phyloP scores from a whole-genome alignment of 2,888 invertebrate genomes.

The Cheilosia urbana region DNA sequence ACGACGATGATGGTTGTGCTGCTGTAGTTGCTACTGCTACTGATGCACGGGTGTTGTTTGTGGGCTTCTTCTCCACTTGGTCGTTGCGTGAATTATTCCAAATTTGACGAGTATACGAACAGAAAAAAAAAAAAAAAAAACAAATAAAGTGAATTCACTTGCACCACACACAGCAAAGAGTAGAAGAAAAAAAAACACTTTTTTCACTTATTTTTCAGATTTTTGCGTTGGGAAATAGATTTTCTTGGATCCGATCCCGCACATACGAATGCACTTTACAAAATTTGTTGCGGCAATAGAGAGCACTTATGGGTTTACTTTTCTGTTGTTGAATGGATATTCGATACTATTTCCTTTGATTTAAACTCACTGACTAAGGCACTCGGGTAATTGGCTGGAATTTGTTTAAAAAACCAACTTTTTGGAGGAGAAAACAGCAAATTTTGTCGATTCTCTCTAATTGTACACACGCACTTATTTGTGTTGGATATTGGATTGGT shows the following conservation, averaged over 20 bases:
- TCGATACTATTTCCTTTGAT: conserved; percentile 34
- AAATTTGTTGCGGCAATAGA: conserved; percentile 21
- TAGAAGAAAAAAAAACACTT: conserved; percentile 41
- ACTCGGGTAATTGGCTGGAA: conserved; percentile 50
- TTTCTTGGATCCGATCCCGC: conserved; percentile 14
- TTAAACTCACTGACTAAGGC: conserved; percentile 64
- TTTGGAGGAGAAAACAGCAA: conserved; percentile 20
- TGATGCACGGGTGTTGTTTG: conserved; percentile 49
- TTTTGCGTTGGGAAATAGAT: conserved; percentile 40
- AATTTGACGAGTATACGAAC: conserved; percentile 50
- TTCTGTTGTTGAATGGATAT: conserved; percentile 35
- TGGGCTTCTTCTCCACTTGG: conserved; percentile 41
- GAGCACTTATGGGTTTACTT: conserved; percentile 29
- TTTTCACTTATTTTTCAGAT: conserved; percentile 58
- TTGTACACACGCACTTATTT: conserved; percentile 61
- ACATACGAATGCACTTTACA: conserved; percentile 67
- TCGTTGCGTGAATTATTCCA: conserved; percentile 68
- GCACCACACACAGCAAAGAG: conserved; percentile 57
- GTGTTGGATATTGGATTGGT: conserved; percentile 8
- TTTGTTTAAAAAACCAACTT: conserved; percentile 42
- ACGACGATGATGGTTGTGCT: conserved; percentile 34
- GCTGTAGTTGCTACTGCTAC: conserved; percentile 30
- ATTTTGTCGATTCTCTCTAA: conserved; percentile 24
- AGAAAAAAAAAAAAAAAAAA: conserved; percentile 27
- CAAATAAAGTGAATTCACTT: conserved; percentile 49